These are phyloP conservation scores for Spinibarbus caldwelli DNA, from an alignment of 2,797 vertebrate genomes.

Conservation along the genomic window DNA sequence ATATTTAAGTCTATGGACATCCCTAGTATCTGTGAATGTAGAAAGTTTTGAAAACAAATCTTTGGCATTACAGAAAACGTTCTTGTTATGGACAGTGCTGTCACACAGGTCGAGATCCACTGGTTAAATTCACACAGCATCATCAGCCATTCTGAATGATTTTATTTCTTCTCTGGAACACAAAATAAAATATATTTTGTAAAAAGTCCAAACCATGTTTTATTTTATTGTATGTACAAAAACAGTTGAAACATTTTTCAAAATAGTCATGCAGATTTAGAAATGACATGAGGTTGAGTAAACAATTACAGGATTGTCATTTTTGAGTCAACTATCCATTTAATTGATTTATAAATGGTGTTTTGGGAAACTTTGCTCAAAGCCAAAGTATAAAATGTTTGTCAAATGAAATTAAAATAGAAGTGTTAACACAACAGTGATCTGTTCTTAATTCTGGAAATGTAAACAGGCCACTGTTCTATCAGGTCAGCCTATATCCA, in stretches of 20 bases:
- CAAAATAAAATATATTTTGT: neutral
- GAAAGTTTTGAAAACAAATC: neutral
- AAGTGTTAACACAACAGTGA: constrained; percentile 53
- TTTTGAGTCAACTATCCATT: neutral
- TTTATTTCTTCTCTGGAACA: neutral
- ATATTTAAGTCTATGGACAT: neutral
- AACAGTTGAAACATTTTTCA: neutral
- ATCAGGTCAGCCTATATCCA: neutral
- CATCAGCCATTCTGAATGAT: neutral
- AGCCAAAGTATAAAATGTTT: neutral
- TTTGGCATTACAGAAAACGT: neutral
- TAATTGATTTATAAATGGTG: neutral
- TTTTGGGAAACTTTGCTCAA: neutral
- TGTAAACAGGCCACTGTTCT: neutral
- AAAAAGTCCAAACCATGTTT: neutral
- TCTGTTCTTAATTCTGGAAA: constrained; percentile 66
- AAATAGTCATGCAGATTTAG: neutral
- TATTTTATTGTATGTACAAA: neutral
- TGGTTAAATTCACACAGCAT: neutral
- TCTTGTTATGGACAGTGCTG: neutral
- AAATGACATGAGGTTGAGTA: neutral
- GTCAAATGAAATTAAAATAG: constrained; percentile 11
- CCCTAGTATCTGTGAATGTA: neutral
- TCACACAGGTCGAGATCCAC: neutral
- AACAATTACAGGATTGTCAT: neutral